These are phyloP conservation scores for Atopsyche davidsoni DNA, from an alignment of 1,140 invertebrate genomes.

Conservation along the genomic window DNA sequence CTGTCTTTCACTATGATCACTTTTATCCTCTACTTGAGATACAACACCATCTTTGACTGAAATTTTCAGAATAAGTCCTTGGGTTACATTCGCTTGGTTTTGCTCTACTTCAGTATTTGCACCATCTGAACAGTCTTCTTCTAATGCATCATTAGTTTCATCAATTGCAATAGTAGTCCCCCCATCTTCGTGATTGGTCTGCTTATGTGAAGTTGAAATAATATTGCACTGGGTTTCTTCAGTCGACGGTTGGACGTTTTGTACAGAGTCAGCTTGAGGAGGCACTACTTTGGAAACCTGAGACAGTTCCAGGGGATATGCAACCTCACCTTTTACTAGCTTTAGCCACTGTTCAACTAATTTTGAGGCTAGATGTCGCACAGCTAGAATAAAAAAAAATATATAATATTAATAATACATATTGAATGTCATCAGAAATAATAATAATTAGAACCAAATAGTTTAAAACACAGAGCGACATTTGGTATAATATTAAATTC, in stretches of 20 bases:
- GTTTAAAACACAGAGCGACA: not conserved
- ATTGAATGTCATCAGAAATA: no score
- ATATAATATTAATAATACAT: no score
- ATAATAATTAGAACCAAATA: no score
- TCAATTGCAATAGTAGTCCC: conserved; percentile 1
- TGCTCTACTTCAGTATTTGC: no score
- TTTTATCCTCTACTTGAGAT: conserved; percentile 53
- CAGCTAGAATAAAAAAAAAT: conserved; percentile 52
- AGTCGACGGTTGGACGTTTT: no score
- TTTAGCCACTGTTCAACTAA: conserved; percentile 89
- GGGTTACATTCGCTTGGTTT: no score
- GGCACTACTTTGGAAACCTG: conserved; percentile 38
- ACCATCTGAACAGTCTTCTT: conserved; percentile 31
- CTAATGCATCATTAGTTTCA: conserved; percentile 16
- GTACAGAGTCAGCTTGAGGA: no score
- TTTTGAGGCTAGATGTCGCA: conserved; percentile 65
- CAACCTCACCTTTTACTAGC: conserved; percentile 67
- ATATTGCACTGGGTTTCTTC: no score
- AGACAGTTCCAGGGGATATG: conserved; percentile 35
- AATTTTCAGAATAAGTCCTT: conserved; percentile 54
- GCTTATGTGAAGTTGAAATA: no score
- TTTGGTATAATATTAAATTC: not conserved
- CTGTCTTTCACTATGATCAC: conserved; percentile 34
- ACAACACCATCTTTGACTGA: conserved; percentile 65
- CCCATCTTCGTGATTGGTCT: conserved; percentile 16